Evolutionary conservation across 2,113 vertebrate species (phyloP).

Genomic region (Nettapus auritus): DNA sequence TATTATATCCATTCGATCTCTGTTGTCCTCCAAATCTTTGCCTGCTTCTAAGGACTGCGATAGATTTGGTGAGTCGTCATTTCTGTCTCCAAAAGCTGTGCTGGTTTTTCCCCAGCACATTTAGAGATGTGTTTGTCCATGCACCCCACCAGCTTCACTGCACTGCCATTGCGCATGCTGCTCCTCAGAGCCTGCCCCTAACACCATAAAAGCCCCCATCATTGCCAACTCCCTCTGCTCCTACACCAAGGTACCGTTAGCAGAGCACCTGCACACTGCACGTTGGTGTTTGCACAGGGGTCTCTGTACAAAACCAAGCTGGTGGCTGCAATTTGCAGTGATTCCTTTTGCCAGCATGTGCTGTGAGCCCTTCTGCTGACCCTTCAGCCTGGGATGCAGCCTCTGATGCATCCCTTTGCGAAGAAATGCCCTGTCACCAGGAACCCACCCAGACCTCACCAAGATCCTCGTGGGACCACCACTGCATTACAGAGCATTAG

Average conservation of each 20-base stretch:
- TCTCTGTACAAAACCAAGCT: not conserved
- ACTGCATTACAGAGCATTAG: not conserved
- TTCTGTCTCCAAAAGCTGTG: not conserved
- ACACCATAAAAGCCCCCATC: not conserved
- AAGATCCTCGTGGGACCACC: not conserved
- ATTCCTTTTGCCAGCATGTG: not conserved
- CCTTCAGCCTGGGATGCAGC: not conserved
- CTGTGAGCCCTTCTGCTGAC: not conserved
- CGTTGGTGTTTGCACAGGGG: not conserved
- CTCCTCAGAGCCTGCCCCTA: not conserved
- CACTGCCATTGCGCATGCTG: not conserved
- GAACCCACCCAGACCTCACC: not conserved
- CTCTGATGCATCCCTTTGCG: rapidly evolving
- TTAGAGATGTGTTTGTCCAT: not conserved
- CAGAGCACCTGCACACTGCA: not conserved
- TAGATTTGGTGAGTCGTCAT: not conserved
- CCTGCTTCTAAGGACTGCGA: not conserved
- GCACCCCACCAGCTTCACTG: not conserved
- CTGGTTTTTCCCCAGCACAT: not conserved
- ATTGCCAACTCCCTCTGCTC: not conserved
- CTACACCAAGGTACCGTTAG: not conserved
- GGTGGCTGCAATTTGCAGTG: not conserved
- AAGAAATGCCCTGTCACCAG: not conserved
- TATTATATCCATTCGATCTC: not conserved
- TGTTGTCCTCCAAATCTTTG: not conserved